Percentiles rank a stretch among this genome's conserved stretches.
These are phyloP conservation scores for Ophiothrix spiculata DNA, from an alignment of 35 echinoderm and acorn worm species.

Conservation along the genomic window DNA sequence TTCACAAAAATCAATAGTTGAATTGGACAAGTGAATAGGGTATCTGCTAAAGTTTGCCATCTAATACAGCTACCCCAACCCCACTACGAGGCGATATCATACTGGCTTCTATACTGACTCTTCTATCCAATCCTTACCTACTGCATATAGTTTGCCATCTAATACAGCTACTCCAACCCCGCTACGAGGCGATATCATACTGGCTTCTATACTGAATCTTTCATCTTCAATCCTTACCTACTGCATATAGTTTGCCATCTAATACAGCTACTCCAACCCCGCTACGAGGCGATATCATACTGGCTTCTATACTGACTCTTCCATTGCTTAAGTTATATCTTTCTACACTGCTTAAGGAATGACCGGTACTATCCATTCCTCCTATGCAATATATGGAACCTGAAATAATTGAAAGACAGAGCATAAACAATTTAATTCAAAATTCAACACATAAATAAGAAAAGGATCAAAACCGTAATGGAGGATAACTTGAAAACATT, in stretches of 20 bases:
- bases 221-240: conserved; percentile 20
- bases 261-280: conserved; percentile 68
- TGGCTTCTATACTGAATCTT: conserved; percentile 77
- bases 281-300: conserved; percentile 71
- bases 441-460: neutral
- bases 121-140: conserved; percentile 9
- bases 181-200: conserved; percentile 71
- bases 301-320: conserved; percentile 79
- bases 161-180: conserved; percentile 68
- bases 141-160: conserved; percentile 60
- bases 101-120: conserved; percentile 81
- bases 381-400: conserved; percentile 76
- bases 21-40: neutral
- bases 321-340: conserved; percentile 60
- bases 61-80: conserved; percentile 63
- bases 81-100: conserved; percentile 78
- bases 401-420: conserved; percentile 37
- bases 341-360: conserved; percentile 67
- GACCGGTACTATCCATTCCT: conserved; percentile 79
- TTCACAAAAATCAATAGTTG: neutral
- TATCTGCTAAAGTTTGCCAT: conserved; percentile 39
- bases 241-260: conserved; percentile 60
- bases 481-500: too few species aligned
- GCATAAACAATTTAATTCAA: neutral
- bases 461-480: too few species aligned